Evolutionary conservation across 2,888 invertebrate species (phyloP).

Genomic region (Celastrina argiolus): DNA sequence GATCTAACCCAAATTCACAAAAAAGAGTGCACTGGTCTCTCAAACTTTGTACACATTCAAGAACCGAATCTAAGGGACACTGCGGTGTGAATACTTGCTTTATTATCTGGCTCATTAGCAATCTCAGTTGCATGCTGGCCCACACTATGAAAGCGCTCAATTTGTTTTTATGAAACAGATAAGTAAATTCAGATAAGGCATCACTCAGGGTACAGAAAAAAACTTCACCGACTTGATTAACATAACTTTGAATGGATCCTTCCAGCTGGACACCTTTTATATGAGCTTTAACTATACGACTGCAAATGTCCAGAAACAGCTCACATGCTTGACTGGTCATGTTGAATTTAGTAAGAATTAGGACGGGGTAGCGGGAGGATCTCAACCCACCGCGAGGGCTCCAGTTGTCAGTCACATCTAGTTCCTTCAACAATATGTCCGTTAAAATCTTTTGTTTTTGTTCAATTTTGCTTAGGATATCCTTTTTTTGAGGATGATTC

Average conservation of each 20-base stretch:
- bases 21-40: slow-evolving; percentile 82
- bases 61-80: slow-evolving; percentile 87
- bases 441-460: slow-evolving; percentile 85
- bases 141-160: slow-evolving; percentile 87
- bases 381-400: slow-evolving; percentile 93
- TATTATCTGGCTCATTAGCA: slow-evolving; percentile 87
- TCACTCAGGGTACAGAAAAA: slow-evolving; percentile 90
- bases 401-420: slow-evolving; percentile 93
- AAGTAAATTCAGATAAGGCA: slow-evolving; percentile 78
- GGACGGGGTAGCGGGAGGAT: slow-evolving; percentile 89
- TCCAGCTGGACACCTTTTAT: slow-evolving; percentile 88
- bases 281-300: slow-evolving; percentile 88
- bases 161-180: slow-evolving; percentile 87
- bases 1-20: slow-evolving; percentile 88
- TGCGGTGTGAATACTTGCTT: slow-evolving; percentile 95
- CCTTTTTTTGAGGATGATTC: slow-evolving; percentile 57
- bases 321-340: slow-evolving; percentile 86
- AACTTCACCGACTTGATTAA: slow-evolving; percentile 87
- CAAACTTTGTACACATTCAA: slow-evolving; percentile 91
- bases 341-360: slow-evolving; percentile 87
- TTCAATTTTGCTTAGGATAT: slow-evolving; percentile 79
- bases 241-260: slow-evolving; percentile 88
- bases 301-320: slow-evolving; percentile 88
- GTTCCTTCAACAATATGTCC: slow-evolving; percentile 91
- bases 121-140: slow-evolving; percentile 90